Evolutionary conservation across 2,113 vertebrate species (phyloP).

Genomic region (Cervus canadensis): DNA sequence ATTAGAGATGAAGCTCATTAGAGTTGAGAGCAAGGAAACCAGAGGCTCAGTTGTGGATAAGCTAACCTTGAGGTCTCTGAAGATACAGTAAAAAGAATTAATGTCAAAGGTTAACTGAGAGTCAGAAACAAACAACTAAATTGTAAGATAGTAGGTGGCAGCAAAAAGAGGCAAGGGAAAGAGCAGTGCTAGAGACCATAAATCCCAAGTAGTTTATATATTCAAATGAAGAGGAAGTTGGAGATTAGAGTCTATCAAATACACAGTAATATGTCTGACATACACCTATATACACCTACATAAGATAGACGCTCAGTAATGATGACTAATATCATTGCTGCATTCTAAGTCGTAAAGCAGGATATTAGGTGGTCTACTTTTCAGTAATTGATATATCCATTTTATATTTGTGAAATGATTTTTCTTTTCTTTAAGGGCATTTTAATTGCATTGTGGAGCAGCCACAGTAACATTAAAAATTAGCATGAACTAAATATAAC

Average conservation of each 20-base stretch:
- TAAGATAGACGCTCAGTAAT: not conserved
- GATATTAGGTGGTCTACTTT: not conserved
- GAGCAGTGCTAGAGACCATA: not conserved
- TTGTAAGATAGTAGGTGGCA: not conserved
- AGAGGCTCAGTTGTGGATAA: not conserved
- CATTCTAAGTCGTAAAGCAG: not conserved
- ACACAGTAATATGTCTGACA: not conserved
- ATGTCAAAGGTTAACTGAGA: not conserved
- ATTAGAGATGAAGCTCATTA: not conserved
- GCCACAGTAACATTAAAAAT: not conserved
- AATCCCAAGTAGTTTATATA: not conserved
- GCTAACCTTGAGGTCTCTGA: not conserved
- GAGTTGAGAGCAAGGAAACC: not conserved
- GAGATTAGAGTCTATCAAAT: not conserved
- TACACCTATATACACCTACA: not conserved
- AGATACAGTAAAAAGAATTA: not conserved
- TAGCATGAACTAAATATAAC: not conserved
- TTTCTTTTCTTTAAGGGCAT: not conserved
- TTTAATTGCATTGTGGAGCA: not conserved
- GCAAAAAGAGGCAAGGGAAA: not conserved
- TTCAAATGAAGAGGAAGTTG: not conserved
- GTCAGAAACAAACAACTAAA: not conserved
- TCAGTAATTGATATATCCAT: not conserved
- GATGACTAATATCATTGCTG: not conserved
- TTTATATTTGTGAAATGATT: not conserved